Evolutionary conservation across 2,888 invertebrate genomes (phyloP), one percentile per base, ranked within the genome.

Genomic region (Stomorhina lunata): DNA sequence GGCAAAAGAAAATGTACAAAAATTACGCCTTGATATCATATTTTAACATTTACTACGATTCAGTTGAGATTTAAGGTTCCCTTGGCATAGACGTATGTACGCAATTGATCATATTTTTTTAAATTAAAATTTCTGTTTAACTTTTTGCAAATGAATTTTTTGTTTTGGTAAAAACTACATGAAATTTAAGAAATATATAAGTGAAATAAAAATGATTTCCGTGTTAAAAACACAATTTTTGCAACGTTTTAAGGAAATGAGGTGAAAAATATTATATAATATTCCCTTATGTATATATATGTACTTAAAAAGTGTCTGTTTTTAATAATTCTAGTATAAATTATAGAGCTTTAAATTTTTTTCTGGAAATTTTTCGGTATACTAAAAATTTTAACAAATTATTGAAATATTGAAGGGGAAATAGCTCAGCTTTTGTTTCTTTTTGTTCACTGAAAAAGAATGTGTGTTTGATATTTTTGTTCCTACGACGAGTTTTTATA

Each of bases 11-110:
- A 34, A 32, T 34, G 32, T 50, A 57, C 29, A 61, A 59, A n/a
- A n/a, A 59, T 25, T 59, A 68, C 59, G 81, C 55, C 78, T 66
- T 69, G 53, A 57, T 82, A 82, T 79, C 65, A 50, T 65, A 27
- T 22, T 69, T 66, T 65, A 79, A 45, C 75, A 71, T 71, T 45
- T 53, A 78, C 75, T 69, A 68, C 65, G 57, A 75, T 82, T 82
- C 71, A 82, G 82, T 82, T 79, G 50, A 79, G 73, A 82, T 82
- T 82, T 82, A 65, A 80, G 65, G 79, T 75, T 79, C 73, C 79
- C 63, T 69, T n/a, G n/a, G n/a, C 73, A 45, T 37, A 75, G 75
- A 75, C 71, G 59, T 40, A 75, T 79, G 75, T 66, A 71, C 65
- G 72, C n/a, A n/a, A n/a, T n/a, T n/a, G n/a, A n/a, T n/a, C n/a